Conservation (phyloP, 2,797 vertebrate genomes). For the Austrolebias charrua region DNA sequence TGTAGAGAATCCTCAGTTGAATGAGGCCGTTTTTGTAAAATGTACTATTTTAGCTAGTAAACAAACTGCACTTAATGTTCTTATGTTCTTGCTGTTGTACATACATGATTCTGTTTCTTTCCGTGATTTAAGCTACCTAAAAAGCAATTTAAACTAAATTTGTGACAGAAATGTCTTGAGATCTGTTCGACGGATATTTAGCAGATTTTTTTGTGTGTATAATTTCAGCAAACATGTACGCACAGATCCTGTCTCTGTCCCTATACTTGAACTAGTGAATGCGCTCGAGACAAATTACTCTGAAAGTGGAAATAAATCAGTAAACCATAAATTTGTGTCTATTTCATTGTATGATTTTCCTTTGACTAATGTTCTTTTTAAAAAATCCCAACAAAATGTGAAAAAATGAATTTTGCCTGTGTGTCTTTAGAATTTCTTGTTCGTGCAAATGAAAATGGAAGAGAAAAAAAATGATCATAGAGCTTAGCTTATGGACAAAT, state of each 20-base stretch:
- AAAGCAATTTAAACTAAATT: conserved; percentile 19
- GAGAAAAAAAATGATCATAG: too few relatives aligned
- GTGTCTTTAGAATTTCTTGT: too few relatives aligned
- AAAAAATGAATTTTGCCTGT: too few relatives aligned
- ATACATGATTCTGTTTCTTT: conserved; percentile 26
- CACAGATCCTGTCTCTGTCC: conserved; percentile 48
- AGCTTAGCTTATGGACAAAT: too few relatives aligned
- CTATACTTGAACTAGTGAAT: conserved; percentile 44
- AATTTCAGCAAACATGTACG: conserved; percentile 41
- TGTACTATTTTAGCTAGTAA: conserved; percentile 58
- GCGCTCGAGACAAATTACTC: conserved; percentile 26
- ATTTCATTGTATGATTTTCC: conserved; percentile 17
- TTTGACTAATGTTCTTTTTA: conserved; percentile 1
- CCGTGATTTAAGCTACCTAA: conserved; percentile 4
- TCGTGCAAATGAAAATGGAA: too few relatives aligned
- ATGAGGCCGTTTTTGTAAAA: conserved; percentile 66
- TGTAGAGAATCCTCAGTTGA: conserved; percentile 70
- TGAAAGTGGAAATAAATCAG: conserved; percentile 65
- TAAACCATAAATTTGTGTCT: conserved; percentile 36
- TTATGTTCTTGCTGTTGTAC: conserved; percentile 43
- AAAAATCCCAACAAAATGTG: too few relatives aligned
- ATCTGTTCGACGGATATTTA: conserved; percentile 45
- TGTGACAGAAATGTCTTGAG: conserved; percentile 32
- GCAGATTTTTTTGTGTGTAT: conserved; percentile 21
- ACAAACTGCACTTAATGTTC: conserved; percentile 14